phyloP scores from a whole-genome alignment of 2,797 vertebrate genomes.

The Eidolon dupreanum region DNA sequence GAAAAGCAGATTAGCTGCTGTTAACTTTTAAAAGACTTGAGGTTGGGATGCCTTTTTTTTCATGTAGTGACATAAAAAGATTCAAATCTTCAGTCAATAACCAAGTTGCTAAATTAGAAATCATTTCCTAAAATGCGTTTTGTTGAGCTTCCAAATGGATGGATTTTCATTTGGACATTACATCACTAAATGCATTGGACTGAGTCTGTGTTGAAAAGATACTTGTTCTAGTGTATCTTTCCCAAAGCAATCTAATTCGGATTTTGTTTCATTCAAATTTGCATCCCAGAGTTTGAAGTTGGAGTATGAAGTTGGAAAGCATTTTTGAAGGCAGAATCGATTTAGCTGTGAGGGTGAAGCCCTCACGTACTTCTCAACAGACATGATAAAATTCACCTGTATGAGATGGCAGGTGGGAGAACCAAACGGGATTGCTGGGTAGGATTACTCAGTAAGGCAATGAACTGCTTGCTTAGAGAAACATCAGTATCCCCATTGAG shows the following conservation, averaged over 20 bases:
- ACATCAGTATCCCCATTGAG: conserved; percentile 57
- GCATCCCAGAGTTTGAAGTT: conserved; percentile 53
- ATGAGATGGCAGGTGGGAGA: conserved; percentile 42
- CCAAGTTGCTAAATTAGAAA: conserved; percentile 58
- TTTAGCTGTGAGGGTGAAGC: conserved; percentile 30
- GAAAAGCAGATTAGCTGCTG: conserved; percentile 59
- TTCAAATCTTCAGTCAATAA: conserved; percentile 12
- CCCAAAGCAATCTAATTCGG: conserved; percentile 59
- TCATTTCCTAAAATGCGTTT: conserved; percentile 62
- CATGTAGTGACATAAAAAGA: conserved; percentile 61
- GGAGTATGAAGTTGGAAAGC: conserved; percentile 56
- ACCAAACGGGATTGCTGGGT: conserved; percentile 67
- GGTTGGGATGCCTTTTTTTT: conserved; percentile 34
- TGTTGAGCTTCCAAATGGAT: conserved; percentile 60
- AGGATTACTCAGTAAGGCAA: conserved; percentile 61
- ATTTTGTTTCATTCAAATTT: conserved; percentile 60
- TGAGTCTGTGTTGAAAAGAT: conserved; percentile 48
- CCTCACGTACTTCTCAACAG: conserved; percentile 55
- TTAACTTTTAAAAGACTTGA: conserved; percentile 59
- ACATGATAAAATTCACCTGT: conserved; percentile 60
- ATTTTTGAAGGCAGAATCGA: conserved; percentile 64
- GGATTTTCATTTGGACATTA: conserved; percentile 59
- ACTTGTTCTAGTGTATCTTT: conserved; percentile 27
- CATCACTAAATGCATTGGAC: conserved; percentile 20
- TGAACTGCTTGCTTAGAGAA: conserved; percentile 62